Percentiles rank a stretch among this genome's conserved stretches.
Evolutionary conservation across 2,888 invertebrate species (phyloP).

Genomic region (Lagria hirta): DNA sequence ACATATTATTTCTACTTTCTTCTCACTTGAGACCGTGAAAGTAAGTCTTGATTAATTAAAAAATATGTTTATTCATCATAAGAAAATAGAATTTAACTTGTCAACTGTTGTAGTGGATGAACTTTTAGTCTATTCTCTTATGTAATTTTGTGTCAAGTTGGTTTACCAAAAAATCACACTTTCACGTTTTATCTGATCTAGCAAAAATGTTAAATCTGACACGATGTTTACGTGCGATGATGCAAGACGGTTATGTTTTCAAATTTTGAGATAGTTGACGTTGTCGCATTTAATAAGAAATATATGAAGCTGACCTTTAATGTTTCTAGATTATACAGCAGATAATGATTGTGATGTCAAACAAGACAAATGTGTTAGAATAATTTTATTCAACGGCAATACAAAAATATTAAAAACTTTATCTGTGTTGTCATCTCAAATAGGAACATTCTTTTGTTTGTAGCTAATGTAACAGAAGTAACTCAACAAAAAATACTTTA

Average conservation of each 20-base stretch:
- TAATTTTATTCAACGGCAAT: too few relatives aligned
- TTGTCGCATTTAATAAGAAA: conserved; percentile 16
- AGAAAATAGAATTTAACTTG: too few relatives aligned
- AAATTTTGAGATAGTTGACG: conserved; percentile 14
- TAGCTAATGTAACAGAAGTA: too few relatives aligned
- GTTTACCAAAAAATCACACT: conserved; percentile 11
- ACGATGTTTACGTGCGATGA: conserved; percentile 12
- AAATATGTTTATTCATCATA: too few relatives aligned
- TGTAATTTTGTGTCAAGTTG: conserved; percentile 15
- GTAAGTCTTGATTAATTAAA: too few relatives aligned
- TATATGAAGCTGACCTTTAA: conserved; percentile 20
- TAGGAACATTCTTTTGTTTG: conserved; percentile 10
- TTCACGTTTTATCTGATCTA: conserved; percentile 20
- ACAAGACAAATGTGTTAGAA: conserved; percentile 2
- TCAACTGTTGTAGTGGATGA: too few relatives aligned
- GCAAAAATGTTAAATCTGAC: conserved; percentile 17
- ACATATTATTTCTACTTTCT: too few relatives aligned
- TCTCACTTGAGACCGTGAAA: too few relatives aligned
- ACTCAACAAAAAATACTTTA: too few relatives aligned
- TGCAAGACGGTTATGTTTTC: conserved; percentile 15
- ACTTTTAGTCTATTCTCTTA: conserved; percentile 6
- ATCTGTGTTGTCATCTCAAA: conserved; percentile 2
- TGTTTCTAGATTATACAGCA: conserved; percentile 18
- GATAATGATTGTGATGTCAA: conserved; percentile 23
- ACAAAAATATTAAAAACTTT: conserved; percentile 3